Base-by-base conservation (phyloP, 2,113 vertebrate genomes). In the Mesitornis unicolor region DNA sequence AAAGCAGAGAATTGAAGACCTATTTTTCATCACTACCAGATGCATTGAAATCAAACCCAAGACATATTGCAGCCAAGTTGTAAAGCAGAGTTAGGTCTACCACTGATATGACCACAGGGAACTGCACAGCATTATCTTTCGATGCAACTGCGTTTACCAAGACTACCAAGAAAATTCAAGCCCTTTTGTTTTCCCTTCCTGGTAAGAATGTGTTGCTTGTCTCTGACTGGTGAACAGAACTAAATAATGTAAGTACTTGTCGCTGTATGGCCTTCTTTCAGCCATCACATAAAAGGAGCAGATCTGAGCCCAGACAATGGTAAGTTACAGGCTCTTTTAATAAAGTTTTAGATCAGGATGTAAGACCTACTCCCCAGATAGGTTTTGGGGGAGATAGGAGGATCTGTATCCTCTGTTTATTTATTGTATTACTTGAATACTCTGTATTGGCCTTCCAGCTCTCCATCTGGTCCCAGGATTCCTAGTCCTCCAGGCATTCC, bases 391-490 rank as follows among this genome's bases (percentile, higher is more conserved):
- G 6, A 61, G 40, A 38, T 1, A 20, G 31, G 3, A 87, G 28
- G 26, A 53, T 65, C 38, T 48, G 21, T 36, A 48, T 48, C 22
- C 11, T 69, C 21, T 47, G 3, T n/a, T 79, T 64, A 54, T 64
- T 79, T 86, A 76, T 35, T 15, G 12, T 24, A n/a, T 43, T 54
- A 25, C 35, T 79, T 50, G 19, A 75, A 63, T 36, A 40, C 13
- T 53, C 36, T 36, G 3, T 9, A 22, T 1, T 50, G 16, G 7
- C 14, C 2, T 1, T 26, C 12, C 43, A 76, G 15, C 4, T 17
- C 4, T 76, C 42, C 11, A 5, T 16, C 20, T 61, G 11, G 28
- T 69, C 7, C 25, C 35, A 40, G 54, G 29, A 69, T 11, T 29
- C 56, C 56, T 61, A 19, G 5, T 61, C 25, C 48, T 73, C 47